phyloP scores from a whole-genome alignment of 2,797 vertebrate species.

The Peromyscus melanophrys region DNA sequence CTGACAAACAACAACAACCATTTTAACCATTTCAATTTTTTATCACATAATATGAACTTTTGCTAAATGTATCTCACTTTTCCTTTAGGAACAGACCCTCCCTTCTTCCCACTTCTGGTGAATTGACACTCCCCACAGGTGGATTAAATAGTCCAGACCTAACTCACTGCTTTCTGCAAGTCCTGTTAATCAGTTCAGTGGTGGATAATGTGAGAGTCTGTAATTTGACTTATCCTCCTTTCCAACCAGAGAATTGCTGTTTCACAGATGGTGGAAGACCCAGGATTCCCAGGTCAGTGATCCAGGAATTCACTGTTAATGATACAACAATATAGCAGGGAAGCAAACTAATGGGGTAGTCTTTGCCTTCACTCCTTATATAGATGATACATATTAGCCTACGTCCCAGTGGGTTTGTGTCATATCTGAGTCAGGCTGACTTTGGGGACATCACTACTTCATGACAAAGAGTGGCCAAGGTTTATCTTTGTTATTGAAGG shows the following conservation, averaged over 20 bases:
- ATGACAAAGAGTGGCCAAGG: not conserved
- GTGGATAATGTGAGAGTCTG: not conserved
- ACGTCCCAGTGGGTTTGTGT: not conserved
- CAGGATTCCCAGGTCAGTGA: slow-evolving; percentile 4
- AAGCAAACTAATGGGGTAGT: not conserved
- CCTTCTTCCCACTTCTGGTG: not conserved
- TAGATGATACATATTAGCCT: not conserved
- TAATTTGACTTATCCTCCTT: slow-evolving; percentile 40
- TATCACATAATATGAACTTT: not conserved
- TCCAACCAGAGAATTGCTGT: slow-evolving; percentile 23
- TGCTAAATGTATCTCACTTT: not conserved
- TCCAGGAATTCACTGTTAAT: not conserved
- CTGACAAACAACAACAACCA: too few relatives aligned
- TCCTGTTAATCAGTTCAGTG: not conserved
- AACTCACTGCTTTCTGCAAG: not conserved
- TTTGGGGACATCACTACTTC: not conserved
- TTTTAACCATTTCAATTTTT: slow-evolving; percentile 16
- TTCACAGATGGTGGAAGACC: slow-evolving; percentile 13
- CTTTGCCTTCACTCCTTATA: not conserved
- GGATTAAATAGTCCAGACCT: not conserved
- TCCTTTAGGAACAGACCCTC: not conserved
- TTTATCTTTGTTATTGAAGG: slow-evolving; percentile 28
- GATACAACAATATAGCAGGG: not conserved
- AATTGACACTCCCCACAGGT: not conserved
- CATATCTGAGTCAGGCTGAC: not conserved